Evolutionary conservation across 1,140 invertebrate species (phyloP).

Genomic region (Lordiphosa collinella): DNA sequence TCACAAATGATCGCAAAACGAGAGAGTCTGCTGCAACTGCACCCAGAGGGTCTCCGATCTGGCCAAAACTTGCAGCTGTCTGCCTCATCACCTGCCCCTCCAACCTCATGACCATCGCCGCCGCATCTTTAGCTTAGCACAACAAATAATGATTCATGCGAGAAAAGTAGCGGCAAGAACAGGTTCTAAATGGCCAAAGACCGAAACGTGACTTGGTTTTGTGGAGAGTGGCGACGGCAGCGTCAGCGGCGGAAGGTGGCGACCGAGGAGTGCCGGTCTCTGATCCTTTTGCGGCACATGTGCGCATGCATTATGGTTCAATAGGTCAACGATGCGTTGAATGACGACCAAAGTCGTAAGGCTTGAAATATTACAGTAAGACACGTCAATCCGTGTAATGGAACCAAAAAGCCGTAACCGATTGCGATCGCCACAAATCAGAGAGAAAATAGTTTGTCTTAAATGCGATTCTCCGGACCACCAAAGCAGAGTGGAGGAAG

Average conservation of each 20-base stretch:
- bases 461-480: constrained; percentile 45
- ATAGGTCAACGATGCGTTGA: constrained; percentile 78
- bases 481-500: constrained; percentile 1
- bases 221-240: not conserved
- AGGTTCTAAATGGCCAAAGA: constrained; percentile 49
- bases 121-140: constrained; percentile 26
- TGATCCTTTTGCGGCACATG: constrained; percentile 69
- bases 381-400: constrained; percentile 60
- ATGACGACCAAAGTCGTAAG: constrained; percentile 39
- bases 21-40: constrained; percentile 51
- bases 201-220: constrained; percentile 46
- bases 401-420: constrained; percentile 31
- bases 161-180: constrained; percentile 71
- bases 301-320: constrained; percentile 67
- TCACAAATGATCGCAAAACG: constrained; percentile 69
- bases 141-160: constrained; percentile 76
- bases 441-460: constrained; percentile 49
- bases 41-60: constrained; percentile 50
- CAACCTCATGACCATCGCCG: not conserved
- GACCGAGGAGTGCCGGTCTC: constrained; percentile 7
- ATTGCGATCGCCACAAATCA: constrained; percentile 76
- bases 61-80: constrained; percentile 71
- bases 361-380: constrained; percentile 74
- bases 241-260: constrained; percentile 1
- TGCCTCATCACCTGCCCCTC: constrained; percentile 25